A percentile compares a stretch with the other conserved stretches of the same genome.
phyloP scores from a whole-genome alignment of 2,888 invertebrate species.

The Agrochola lychnidis region DNA sequence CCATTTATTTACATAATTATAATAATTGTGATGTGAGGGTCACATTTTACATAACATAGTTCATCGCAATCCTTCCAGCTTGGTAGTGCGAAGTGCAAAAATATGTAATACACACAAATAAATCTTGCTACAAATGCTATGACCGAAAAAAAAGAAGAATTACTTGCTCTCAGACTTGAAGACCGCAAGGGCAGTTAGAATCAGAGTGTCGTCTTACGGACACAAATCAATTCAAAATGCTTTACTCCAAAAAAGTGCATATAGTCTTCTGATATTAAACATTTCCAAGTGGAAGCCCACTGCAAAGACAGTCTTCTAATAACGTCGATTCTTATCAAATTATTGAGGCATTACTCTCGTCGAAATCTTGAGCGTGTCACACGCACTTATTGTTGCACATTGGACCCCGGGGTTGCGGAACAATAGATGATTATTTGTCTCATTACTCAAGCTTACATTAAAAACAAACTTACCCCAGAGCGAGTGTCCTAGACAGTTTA shows the following conservation, averaged over 20 bases:
- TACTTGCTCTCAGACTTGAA: background rate
- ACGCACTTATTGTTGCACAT: background rate
- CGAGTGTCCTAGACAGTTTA: conserved; percentile 75
- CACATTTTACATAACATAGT: no score
- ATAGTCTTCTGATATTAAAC: no score
- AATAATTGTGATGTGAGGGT: background rate
- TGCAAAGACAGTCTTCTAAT: background rate
- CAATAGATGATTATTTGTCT: background rate
- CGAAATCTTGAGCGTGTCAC: background rate
- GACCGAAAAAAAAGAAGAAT: background rate
- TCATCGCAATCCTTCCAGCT: background rate
- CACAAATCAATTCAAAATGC: background rate
- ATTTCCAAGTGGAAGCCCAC: background rate
- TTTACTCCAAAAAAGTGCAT: background rate
- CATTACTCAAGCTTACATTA: background rate
- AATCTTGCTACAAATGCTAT: background rate
- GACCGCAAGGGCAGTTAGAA: background rate
- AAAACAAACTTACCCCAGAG: conserved; percentile 59
- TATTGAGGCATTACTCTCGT: background rate
- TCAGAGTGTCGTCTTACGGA: background rate
- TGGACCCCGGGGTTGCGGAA: background rate
- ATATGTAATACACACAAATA: background rate
- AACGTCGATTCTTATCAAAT: background rate
- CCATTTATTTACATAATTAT: background rate
- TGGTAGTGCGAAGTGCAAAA: background rate